A percentile compares a stretch with the other conserved stretches of the same genome.
Evolutionary conservation across 2,797 vertebrate species (phyloP).

Genomic region (Ctenopoma kingsleyae): DNA sequence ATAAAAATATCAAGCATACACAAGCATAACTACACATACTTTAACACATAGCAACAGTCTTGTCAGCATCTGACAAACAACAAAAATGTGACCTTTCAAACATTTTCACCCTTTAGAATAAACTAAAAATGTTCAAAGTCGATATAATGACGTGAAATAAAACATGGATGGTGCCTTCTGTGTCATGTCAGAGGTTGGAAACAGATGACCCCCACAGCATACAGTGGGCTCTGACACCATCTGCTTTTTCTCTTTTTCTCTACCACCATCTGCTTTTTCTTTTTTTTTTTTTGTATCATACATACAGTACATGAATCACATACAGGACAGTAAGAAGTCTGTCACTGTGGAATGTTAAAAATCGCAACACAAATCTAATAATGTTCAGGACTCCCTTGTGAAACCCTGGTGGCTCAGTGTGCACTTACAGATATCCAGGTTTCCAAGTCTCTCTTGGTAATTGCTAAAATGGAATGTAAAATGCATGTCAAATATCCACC

Average conservation of each 20-base stretch:
- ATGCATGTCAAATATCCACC: background rate
- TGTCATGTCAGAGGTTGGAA: conserved; percentile 65
- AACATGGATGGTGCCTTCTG: conserved; percentile 48
- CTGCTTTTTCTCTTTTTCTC: conserved; percentile 53
- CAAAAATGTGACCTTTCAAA: background rate
- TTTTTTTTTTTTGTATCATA: too few relatives aligned
- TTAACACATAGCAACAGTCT: background rate
- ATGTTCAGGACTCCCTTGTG: conserved; percentile 24
- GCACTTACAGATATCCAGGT: conserved; percentile 7
- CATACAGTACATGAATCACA: conserved; percentile 15
- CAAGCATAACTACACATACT: background rate
- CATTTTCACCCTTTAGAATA: background rate
- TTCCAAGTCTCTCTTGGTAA: conserved; percentile 15
- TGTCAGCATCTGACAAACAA: background rate
- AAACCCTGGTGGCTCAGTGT: background rate
- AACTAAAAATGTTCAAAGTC: background rate
- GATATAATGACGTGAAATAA: background rate
- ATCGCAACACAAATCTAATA: conserved; percentile 36
- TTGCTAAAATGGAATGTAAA: conserved; percentile 16
- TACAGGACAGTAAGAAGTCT: conserved; percentile 40
- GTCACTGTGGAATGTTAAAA: conserved; percentile 56
- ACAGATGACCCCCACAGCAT: conserved; percentile 59
- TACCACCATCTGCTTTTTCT: too few relatives aligned
- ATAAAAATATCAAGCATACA: background rate
- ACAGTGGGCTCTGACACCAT: conserved; percentile 21